A percentile compares a stretch with the other conserved stretches of the same genome.
These are phyloP conservation scores for Trematomus loennbergii DNA, from an alignment of 2,113 vertebrate species.

Conservation along the genomic window DNA sequence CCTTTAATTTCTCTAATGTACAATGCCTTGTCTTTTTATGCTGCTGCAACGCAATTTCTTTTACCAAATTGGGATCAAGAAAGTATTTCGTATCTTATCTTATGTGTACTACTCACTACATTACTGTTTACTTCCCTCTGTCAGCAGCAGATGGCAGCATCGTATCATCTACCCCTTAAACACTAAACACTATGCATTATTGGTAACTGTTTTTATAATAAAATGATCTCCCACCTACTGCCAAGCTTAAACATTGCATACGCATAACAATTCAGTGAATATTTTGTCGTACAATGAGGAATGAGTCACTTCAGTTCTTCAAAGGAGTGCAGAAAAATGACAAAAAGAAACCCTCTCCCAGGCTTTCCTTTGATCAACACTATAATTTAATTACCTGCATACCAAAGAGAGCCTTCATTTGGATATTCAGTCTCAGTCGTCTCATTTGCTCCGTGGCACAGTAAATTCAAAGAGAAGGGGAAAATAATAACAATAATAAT, in stretches of 20 bases:
- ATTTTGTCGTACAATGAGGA: slow-evolving; percentile 63
- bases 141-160: slow-evolving; percentile 75
- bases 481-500: neutral
- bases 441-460: neutral
- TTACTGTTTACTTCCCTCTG: neutral
- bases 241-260: slow-evolving; percentile 49
- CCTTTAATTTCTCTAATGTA: no score
- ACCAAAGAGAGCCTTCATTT: slow-evolving; percentile 58
- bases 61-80: no score
- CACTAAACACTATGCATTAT: accelerated
- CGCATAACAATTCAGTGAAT: slow-evolving; percentile 53
- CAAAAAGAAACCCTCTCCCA: slow-evolving; percentile 16
- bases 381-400: slow-evolving; percentile 72
- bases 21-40: no score
- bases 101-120: neutral
- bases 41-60: no score
- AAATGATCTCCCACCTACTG: slow-evolving; percentile 1
- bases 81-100: no score
- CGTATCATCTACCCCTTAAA: neutral
- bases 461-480: slow-evolving; percentile 24
- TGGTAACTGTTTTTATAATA: neutral
- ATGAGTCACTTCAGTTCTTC: slow-evolving; percentile 70
- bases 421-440: slow-evolving; percentile 25
- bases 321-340: slow-evolving; percentile 49
- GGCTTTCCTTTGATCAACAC: slow-evolving; percentile 70